Evolutionary conservation across 2,888 invertebrate species (phyloP), one percentile per base, ranked within the genome.

Genomic region (Punctoribates punctum): DNA sequence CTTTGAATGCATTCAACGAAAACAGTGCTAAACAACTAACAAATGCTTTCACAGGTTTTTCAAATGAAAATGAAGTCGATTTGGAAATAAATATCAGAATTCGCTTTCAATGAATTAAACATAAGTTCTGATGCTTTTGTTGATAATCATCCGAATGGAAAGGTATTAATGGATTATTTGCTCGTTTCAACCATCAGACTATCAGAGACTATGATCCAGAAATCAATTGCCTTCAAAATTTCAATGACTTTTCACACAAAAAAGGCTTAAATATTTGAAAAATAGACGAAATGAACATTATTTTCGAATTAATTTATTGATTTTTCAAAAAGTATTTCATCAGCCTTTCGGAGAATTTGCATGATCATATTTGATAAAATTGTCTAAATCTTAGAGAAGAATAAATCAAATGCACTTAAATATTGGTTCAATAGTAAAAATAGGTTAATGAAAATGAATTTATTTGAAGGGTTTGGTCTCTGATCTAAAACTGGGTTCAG

Each of bases 21-120:
- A 60, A 20, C 25, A 9, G 25, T 9, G n/a, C 11, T 57, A 20
- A n/a, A 57, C 20, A 60, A 25, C 60, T 13, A 29, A 34, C 6
- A 17, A 62, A 62, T 62, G 62, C 34, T 29, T 62, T 62, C 29
- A 29, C 13, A 2, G 13, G 60, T 60, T 27, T 60, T 27, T 25
- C 20, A 60, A 60, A 62, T 62, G 62, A 29, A 62, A 62, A 62
- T 62, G n/a, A 62, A 27, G 20, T 23, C 23, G 20, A 54, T 20
- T 34, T 62, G 62, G 34, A 62, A 62, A 62, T 62, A 34, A 62
- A 29, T 62, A 60, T 60, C 20, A 60, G 34, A 57, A 25, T 62
- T 27, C 29, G 62, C 34, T 62, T 15, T 8, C 9, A 23, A 34
- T 62, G 62, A 62, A 62, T 62, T 62, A 62, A 34, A 62, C 62